Base-by-base conservation (phyloP, 2,113 vertebrate species). In the Onychostruthus taczanowskii region DNA sequence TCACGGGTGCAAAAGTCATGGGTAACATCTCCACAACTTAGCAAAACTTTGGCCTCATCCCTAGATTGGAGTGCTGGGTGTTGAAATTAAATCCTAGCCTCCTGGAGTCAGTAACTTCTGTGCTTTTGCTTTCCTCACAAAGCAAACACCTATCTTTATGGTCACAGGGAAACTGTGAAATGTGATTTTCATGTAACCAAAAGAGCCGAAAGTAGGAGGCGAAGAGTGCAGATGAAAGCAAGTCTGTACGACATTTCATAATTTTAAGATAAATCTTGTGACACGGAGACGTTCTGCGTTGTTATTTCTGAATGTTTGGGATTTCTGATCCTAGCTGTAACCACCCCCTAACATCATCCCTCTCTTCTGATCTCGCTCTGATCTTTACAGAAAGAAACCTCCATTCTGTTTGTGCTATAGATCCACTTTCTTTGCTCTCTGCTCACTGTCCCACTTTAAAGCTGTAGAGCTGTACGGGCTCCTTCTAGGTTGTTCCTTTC, bases 141-240 rank as follows among this genome's bases (percentile, higher is more conserved):
- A 94, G 86, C 72, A 81, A 84, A 66, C 1, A 22, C 88, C 92
- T 81, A 21, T 85, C 73, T 70, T 52, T 74, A 30, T 46, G 84
- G 93, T 88, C 84, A 78, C 73, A n/a, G 82, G 76, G 75, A 77
- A 94, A 61, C 87, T 84, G 92, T 85, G 85, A 92, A 96, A 95
- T 81, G 85, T 64, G 92, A 86, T 91, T 93, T 90, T 88, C 77
- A 24, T 84, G 83, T 93, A 92, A 92, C 73, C 68, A 58, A 67
- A 90, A 76, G 89, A 91, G 64, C 77, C 1, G 0, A 78, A 94
- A 97, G 76, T 81, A 44, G 86, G 89, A 94, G 92, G 90, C 4
- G 4, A 93, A 78, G 85, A 62, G 81, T n/a, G 68, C 56, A 59
- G 86, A 70, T 81, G 76, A 92, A 94, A 86, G 80, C 56, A n/a